Percentiles rank a stretch among this genome's conserved stretches.
Conservation (phyloP, 30 jellyfish, hydroid and myxozoan genomes). For the Chrysaora quinquecirrha region DNA sequence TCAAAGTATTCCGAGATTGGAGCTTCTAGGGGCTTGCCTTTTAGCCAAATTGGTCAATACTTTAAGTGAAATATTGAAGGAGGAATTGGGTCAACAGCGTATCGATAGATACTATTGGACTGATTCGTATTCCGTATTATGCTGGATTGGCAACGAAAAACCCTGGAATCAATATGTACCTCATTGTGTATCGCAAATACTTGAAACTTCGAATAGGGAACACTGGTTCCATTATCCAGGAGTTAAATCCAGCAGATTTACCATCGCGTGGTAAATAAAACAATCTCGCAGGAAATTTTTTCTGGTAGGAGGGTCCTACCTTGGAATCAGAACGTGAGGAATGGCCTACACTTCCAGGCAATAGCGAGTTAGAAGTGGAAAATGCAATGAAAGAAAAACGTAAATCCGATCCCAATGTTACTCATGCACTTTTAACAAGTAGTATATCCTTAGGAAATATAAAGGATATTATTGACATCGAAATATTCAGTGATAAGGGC, state of each 20-base stretch:
- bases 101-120: constrained; percentile 42
- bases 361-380: constrained; percentile 12
- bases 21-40: constrained; percentile 40
- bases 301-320: constrained; percentile 70
- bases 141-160: constrained; percentile 54
- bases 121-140: constrained; percentile 42
- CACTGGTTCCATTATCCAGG: constrained; percentile 13
- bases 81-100: constrained; percentile 20
- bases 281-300: constrained; percentile 19
- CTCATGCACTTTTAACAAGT: constrained; percentile 1
- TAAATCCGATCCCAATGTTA: constrained; percentile 12
- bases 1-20: constrained; percentile 55
- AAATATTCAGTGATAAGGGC: not conserved
- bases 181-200: constrained; percentile 7
- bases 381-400: constrained; percentile 21
- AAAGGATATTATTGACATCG: not conserved
- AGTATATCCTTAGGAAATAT: not conserved
- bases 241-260: constrained; percentile 47
- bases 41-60: constrained; percentile 33
- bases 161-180: constrained; percentile 66
- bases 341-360: constrained; percentile 39
- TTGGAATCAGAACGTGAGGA: constrained; percentile 14
- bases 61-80: constrained; percentile 23
- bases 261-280: constrained; percentile 51
- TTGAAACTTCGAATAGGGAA: constrained; percentile 1